Evolutionary conservation across 2,113 vertebrate species (phyloP), one percentile per base, ranked within the genome.

Genomic region (Hepsetus odoe): DNA sequence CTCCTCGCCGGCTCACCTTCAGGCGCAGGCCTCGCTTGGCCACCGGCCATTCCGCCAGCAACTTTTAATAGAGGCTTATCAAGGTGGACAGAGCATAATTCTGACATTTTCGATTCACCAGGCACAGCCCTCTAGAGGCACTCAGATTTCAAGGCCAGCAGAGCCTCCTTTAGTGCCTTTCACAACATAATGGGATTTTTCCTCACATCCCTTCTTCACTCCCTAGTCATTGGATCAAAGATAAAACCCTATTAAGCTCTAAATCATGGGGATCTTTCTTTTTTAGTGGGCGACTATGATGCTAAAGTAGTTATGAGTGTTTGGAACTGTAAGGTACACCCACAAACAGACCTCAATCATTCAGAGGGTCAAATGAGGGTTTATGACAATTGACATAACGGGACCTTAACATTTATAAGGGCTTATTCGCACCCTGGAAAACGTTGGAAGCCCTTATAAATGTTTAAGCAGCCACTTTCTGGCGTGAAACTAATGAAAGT

Each of bases 11-110:
- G 38, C 38, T 85, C 80, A 61, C 64, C 76, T 68, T 51, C 75
- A 53, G 80, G 55, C 18, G 80, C 77, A 76, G 24, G 32, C 74
- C 82, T n/a, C 1, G 56, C 30, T 65, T 32, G 73, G 72, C 80
- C 69, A 13, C 35, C 55, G 28, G 58, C 65, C 55, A 72, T 22
- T 81, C 61, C 75, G 38, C 10, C 56, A 49, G 71, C 82, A 51
- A 53, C 79, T 83, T 86, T 75, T 72, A 88, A 86, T 86, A 81
- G 82, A 84, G 73, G 77, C 80, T 87, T 64, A 83, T 83, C 53
- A 53, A 80, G 40, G 68, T 74, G 65, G 70, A 81, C 61, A 75
- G 68, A 49, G 46, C 4, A 77, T 73, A 58, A 58, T 64, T 79
- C 84, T 42, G 78, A 74, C 46, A 74, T 35, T 82, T 84, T 85